phyloP scores from a whole-genome alignment of 2,888 invertebrate genomes.

The Mythimna pallens region DNA sequence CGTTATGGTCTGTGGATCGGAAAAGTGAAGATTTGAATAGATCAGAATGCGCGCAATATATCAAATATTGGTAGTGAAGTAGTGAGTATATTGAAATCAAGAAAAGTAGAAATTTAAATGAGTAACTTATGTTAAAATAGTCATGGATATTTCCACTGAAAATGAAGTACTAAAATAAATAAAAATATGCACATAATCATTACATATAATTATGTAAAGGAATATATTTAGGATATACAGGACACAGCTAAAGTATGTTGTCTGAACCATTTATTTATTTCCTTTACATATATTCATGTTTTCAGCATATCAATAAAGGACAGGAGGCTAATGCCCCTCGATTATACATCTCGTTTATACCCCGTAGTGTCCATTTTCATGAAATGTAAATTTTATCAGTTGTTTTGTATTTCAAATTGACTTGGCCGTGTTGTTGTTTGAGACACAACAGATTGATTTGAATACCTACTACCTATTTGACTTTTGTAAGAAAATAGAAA shows the following conservation, averaged over 20 bases:
- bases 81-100: too few relatives aligned
- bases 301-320: slow-evolving; percentile 61
- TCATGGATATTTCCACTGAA: not conserved
- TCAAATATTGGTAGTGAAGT: too few relatives aligned
- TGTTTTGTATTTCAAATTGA: slow-evolving; percentile 55
- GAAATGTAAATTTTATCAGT: slow-evolving; percentile 48
- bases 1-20: not conserved
- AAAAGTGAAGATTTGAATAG: not conserved
- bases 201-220: too few relatives aligned
- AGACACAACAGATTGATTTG: not conserved
- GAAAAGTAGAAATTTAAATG: not conserved
- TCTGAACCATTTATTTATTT: not conserved
- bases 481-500: not conserved
- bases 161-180: too few relatives aligned
- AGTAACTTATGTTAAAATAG: too few relatives aligned
- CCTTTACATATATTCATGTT: slow-evolving; percentile 51
- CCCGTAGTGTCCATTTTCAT: slow-evolving; percentile 51
- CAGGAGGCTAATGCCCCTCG: slow-evolving; percentile 56
- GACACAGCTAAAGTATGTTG: too few relatives aligned
- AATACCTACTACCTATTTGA: not conserved
- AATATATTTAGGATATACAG: too few relatives aligned
- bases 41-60: too few relatives aligned
- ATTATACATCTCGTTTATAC: slow-evolving; percentile 51
- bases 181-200: too few relatives aligned
- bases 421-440: slow-evolving; percentile 30